Evolutionary conservation across 2,113 vertebrate genomes (phyloP).

Genomic region (Aspidoscelis tigris): DNA sequence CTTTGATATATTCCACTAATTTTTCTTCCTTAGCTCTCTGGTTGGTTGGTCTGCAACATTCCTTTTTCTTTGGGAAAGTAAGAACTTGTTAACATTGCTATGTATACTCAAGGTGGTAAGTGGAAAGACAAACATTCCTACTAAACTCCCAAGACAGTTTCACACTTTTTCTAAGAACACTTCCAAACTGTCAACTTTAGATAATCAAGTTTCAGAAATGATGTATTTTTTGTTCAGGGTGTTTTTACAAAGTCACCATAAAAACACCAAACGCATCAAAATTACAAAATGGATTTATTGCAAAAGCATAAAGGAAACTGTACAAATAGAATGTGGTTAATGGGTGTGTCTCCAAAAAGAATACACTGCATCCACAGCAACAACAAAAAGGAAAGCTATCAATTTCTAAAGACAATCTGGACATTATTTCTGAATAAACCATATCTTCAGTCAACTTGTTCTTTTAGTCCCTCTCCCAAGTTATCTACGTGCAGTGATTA

Average conservation of each 20-base stretch:
- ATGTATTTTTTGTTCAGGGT: neutral
- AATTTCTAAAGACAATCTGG: conserved; percentile 45
- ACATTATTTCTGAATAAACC: conserved; percentile 52
- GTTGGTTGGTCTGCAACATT: too few species aligned
- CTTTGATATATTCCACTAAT: too few species aligned
- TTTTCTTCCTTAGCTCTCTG: too few species aligned
- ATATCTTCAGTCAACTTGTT: conserved; percentile 34
- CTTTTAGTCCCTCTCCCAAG: neutral
- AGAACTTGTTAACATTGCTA: too few species aligned
- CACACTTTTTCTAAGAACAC: neutral
- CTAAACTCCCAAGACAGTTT: neutral
- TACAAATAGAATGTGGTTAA: conserved; percentile 74
- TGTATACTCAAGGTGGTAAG: too few species aligned
- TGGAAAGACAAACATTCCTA: neutral
- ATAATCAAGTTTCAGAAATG: neutral
- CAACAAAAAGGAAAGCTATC: conserved; percentile 22
- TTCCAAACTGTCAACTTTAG: neutral
- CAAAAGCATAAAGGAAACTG: conserved; percentile 77
- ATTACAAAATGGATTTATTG: conserved; percentile 84
- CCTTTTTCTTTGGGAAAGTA: too few species aligned
- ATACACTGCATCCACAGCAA: conserved; percentile 49
- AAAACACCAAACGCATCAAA: conserved; percentile 70
- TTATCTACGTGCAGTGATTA: conserved; percentile 39
- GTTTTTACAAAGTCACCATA: neutral
- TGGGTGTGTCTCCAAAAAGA: conserved; percentile 68